phyloP scores from a whole-genome alignment of 2,113 vertebrate genomes.

The Cyanoderma ruficeps region DNA sequence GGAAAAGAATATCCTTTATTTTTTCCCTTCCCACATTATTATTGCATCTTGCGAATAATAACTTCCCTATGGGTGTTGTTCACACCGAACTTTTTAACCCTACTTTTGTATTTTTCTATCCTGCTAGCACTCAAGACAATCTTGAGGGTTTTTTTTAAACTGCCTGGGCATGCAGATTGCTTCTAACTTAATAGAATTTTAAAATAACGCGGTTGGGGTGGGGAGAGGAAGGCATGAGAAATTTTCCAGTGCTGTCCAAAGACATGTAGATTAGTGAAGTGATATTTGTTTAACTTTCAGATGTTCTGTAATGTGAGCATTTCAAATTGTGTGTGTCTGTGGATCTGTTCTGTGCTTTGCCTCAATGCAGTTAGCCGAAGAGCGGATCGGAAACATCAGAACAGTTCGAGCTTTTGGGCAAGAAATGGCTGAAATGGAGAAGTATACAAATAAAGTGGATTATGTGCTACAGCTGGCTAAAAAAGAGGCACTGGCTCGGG shows the following conservation, averaged over 20 bases:
- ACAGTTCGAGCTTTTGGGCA: slow-evolving; percentile 95
- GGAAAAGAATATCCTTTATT: neutral
- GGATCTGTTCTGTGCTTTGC: neutral
- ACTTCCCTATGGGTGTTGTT: neutral
- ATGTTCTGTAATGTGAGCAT: neutral
- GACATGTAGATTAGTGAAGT: neutral
- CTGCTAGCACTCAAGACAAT: neutral
- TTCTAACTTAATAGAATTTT: neutral
- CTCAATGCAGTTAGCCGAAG: slow-evolving; percentile 87
- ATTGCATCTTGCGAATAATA: neutral
- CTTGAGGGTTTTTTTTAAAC: neutral
- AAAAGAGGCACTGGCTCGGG: slow-evolving; percentile 84
- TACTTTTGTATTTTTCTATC: neutral
- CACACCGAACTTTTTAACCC: neutral
- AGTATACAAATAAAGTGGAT: slow-evolving; percentile 81
- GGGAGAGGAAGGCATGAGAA: neutral
- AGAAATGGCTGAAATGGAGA: slow-evolving; percentile 84
- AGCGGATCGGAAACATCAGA: slow-evolving; percentile 93
- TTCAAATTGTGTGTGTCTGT: neutral
- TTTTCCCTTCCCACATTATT: neutral
- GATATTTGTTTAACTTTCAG: neutral
- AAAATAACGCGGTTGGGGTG: fast-evolving
- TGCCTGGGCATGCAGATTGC: neutral
- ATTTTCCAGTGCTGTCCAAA: neutral
- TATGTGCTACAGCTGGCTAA: slow-evolving; percentile 83